Conservation (phyloP, 2,797 vertebrate genomes). For the Lepus oiostolus region DNA sequence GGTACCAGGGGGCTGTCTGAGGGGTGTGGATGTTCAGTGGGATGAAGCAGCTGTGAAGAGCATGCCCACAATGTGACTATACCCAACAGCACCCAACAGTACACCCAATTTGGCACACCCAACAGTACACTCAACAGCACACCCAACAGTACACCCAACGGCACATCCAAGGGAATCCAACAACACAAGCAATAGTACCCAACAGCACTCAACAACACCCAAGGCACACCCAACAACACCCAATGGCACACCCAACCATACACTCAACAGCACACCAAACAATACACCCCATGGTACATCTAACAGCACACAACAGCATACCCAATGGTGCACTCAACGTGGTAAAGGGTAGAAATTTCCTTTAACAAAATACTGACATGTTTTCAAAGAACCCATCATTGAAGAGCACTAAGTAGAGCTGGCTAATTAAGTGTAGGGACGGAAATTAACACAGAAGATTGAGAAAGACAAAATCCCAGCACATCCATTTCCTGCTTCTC, state of each 20-base stretch:
- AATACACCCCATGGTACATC: too few relatives aligned
- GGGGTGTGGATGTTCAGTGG: not conserved
- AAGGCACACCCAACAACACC: too few relatives aligned
- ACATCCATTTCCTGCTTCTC: not conserved
- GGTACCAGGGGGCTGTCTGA: too few relatives aligned
- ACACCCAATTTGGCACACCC: too few relatives aligned
- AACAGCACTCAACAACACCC: too few relatives aligned
- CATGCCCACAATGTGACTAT: not conserved
- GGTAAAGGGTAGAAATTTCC: not conserved
- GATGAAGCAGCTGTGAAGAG: not conserved
- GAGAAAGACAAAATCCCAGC: not conserved
- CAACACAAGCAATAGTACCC: too few relatives aligned
- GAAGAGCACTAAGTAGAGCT: not conserved
- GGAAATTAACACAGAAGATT: not conserved
- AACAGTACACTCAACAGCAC: too few relatives aligned
- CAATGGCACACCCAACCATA: too few relatives aligned
- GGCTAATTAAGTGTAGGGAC: not conserved
- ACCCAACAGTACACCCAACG: too few relatives aligned
- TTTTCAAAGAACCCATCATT: not conserved
- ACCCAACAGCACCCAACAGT: not conserved
- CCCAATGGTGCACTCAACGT: not conserved
- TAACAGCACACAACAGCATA: too few relatives aligned
- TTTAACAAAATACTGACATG: not conserved
- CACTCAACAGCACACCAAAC: too few relatives aligned
- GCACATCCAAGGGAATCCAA: too few relatives aligned